Evolutionary conservation across 2,888 invertebrate genomes (phyloP).

Genomic region (Synanthedon tipuliformis): DNA sequence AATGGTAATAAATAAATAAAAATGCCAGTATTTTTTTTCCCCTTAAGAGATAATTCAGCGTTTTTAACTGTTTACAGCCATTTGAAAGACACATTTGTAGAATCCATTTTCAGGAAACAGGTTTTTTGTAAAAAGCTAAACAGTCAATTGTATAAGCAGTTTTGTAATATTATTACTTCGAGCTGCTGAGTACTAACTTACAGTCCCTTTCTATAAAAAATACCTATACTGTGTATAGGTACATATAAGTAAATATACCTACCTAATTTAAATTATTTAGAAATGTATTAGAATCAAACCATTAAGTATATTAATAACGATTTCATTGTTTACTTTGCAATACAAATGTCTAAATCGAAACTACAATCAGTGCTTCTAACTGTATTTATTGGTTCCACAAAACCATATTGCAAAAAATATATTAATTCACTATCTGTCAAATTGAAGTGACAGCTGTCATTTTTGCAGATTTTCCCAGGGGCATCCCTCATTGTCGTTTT

Average conservation of each 20-base stretch:
- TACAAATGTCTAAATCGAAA: conserved; percentile 9
- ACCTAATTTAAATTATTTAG: not conserved
- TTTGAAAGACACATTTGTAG: no score
- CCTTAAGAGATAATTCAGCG: no score
- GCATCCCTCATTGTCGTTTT: conserved; percentile 2
- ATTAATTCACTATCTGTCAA: conserved; percentile 24
- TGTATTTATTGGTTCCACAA: conserved; percentile 8
- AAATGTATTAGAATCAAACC: not conserved
- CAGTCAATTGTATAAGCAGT: no score
- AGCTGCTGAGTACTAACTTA: no score
- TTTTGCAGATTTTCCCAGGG: conserved; percentile 25
- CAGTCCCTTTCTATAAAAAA: no score
- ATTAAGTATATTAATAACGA: not conserved
- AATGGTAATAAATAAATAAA: no score
- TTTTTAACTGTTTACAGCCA: no score
- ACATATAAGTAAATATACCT: not conserved
- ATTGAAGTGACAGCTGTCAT: conserved; percentile 17
- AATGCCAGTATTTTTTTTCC: no score
- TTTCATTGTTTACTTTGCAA: conserved; percentile 16
- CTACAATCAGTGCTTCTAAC: conserved; percentile 7
- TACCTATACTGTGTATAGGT: no score
- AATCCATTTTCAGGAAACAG: no score
- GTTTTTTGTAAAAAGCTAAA: no score
- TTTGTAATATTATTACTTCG: no score
- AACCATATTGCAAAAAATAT: conserved; percentile 29